Evolutionary conservation across 2,797 vertebrate genomes (phyloP).

Genomic region (Eutrigla gurnardus): DNA sequence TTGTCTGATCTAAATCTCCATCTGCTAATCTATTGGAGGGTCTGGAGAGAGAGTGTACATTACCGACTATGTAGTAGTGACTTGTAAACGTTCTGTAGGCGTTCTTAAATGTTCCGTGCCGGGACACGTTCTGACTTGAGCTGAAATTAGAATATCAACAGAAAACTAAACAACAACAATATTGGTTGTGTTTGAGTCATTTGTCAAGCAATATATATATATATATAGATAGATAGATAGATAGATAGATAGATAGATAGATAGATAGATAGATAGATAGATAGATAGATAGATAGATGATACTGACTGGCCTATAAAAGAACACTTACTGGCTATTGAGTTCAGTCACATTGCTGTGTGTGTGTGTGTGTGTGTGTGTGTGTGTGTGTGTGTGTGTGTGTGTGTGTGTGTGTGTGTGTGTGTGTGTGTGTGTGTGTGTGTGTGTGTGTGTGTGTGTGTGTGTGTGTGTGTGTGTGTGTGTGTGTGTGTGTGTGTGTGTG

Average conservation of each 20-base stretch:
- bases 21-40: constrained; percentile 57
- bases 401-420: neutral
- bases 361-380: neutral
- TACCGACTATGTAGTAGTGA: constrained; percentile 19
- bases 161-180: neutral
- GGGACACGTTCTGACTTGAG: neutral
- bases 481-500: neutral
- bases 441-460: neutral
- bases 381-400: neutral
- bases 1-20: constrained; percentile 73
- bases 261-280: no score
- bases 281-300: neutral
- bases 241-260: no score
- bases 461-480: neutral
- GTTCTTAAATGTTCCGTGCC: neutral
- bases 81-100: constrained; percentile 18
- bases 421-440: neutral
- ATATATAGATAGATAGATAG: no score
- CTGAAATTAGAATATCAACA: neutral
- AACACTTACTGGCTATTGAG: neutral
- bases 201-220: neutral
- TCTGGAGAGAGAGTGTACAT: constrained; percentile 30
- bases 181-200: neutral
- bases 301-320: constrained; percentile 1
- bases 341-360: neutral